phyloP scores from a whole-genome alignment of 2,888 invertebrate genomes.

The Branchinecta sandiegonensis region DNA sequence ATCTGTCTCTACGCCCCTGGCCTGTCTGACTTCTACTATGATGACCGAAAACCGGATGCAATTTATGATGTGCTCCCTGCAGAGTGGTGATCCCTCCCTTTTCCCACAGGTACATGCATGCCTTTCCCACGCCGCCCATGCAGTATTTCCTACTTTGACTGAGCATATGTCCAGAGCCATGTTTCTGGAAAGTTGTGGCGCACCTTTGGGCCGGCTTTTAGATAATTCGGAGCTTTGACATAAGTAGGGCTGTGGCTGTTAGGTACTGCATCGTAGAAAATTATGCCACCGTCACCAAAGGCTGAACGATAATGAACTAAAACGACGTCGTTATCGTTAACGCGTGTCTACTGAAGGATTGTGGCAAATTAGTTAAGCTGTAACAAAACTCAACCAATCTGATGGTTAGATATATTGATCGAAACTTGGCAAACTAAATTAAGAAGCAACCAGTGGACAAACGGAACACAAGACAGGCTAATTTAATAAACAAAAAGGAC shows the following conservation, averaged over 20 bases:
- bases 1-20: too few relatives aligned
- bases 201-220: background rate
- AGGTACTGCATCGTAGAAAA: constrained; percentile 13
- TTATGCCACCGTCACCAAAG: constrained; percentile 11
- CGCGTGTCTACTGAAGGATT: too few relatives aligned
- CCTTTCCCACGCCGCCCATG: background rate
- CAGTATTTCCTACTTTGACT: constrained; percentile 25
- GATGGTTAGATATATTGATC: background rate
- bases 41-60: too few relatives aligned
- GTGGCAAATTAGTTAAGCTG: too few relatives aligned
- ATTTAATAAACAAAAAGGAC: background rate
- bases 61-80: too few relatives aligned
- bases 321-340: background rate
- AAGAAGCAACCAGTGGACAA: background rate
- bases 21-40: too few relatives aligned
- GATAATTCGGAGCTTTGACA: background rate
- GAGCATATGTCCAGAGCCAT: constrained; percentile 32
- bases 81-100: too few relatives aligned
- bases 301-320: constrained; percentile 22
- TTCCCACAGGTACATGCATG: too few relatives aligned
- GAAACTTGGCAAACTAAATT: background rate
- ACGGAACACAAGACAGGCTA: too few relatives aligned
- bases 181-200: constrained; percentile 33
- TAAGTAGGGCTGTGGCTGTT: constrained; percentile 8
- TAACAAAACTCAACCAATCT: too few relatives aligned